Percentiles rank a stretch among this genome's conserved stretches.
Conservation (phyloP, 2,888 invertebrate genomes). For the Brachylomia viminalis region DNA sequence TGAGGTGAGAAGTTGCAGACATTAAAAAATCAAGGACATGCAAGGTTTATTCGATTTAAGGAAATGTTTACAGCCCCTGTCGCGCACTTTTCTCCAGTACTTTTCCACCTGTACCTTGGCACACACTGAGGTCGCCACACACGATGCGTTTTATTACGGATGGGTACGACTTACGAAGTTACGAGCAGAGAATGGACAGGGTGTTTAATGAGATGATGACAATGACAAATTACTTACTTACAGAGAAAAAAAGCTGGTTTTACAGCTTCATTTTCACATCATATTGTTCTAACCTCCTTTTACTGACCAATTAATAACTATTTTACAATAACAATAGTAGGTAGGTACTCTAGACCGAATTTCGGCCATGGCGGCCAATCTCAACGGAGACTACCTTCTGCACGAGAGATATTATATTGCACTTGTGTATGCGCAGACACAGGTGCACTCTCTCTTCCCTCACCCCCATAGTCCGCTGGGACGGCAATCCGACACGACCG, state of each 20-base stretch:
- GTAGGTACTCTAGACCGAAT: too few relatives aligned
- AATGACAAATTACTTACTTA: not conserved
- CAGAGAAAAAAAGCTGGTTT: not conserved
- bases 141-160: constrained; percentile 36
- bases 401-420: too few relatives aligned
- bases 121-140: constrained; percentile 62
- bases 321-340: too few relatives aligned
- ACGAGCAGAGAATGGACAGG: not conserved
- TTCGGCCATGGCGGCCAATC: too few relatives aligned
- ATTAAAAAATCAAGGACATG: constrained; percentile 13
- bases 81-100: constrained; percentile 82
- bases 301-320: constrained; percentile 7
- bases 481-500: too few relatives aligned
- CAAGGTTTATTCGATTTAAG: constrained; percentile 33
- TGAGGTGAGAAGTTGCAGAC: not conserved
- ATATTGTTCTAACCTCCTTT: constrained; percentile 29
- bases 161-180: not conserved
- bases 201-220: constrained; percentile 9
- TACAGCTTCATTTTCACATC: not conserved
- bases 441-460: too few relatives aligned
- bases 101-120: constrained; percentile 82
- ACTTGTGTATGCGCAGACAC: too few relatives aligned
- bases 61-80: constrained; percentile 78
- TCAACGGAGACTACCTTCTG: too few relatives aligned
- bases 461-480: too few relatives aligned